Evolutionary conservation across 2,797 vertebrate species (phyloP), one percentile per base, ranked within the genome.

Genomic region (Galagoides demidoff): DNA sequence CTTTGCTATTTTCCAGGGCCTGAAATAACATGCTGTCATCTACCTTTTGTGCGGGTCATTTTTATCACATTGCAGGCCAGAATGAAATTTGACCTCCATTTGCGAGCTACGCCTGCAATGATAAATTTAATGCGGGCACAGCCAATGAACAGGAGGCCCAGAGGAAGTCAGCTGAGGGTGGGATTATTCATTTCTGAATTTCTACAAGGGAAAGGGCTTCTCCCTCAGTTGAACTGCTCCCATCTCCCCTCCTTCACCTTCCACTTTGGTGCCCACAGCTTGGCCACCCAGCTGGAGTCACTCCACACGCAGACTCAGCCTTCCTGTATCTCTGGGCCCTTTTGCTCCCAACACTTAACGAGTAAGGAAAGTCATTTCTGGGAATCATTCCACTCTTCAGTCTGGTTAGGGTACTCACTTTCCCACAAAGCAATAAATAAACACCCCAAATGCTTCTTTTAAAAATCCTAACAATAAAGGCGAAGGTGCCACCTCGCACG

Each of bases 31-130:
- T 98, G 97, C 97, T 98, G 97, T 98, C 98, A 98, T 97, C 97
- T 96, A 98, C 98, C 98, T 98, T 98, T 98, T 97, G 98, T 97
- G 83, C 96, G 97, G 98, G 98, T 98, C 98, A 98, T 98, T 98
- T 98, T 98, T 98, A 98, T 98, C 98, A 98, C 96, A 66, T 98
- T 97, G 92, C 94, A 97, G 97, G 95, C 97, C 98, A 98, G 98
- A 98, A 98, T 97, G 97, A 98, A 98, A 98, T 97, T 97, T 99
- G 98, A 98, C 98, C 98, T 98, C 98, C 98, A 98, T 98, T 98
- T 98, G 98, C 98, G 95, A 98, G 97, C 96, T 95, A 97, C 59
- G 43, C 95, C 4, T 0, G 59, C 90, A 95, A 98, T 97, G 97
- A 98, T 98, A 98, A 98, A 98, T 98, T 98, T 97, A 98, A 98